Conservation (phyloP, 2,888 invertebrate genomes). For the Eumerus sabulonum region DNA sequence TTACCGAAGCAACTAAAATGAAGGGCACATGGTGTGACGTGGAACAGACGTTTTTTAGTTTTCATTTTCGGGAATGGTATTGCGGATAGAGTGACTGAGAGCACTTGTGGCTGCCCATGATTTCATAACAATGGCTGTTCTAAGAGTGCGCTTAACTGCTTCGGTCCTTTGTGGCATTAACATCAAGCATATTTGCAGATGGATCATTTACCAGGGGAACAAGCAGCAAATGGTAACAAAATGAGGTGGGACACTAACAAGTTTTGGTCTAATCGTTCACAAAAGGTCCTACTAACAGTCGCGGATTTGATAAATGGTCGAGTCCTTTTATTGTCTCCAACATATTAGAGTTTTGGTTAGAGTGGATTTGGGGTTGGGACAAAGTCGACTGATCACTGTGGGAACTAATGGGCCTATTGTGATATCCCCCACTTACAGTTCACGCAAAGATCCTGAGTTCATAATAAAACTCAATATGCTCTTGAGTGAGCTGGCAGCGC, state of each 20-base stretch:
- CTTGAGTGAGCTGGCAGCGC: no score
- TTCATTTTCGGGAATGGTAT: no score
- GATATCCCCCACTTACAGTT: no score
- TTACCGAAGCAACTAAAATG: slow-evolving; percentile 62
- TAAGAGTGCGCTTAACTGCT: neutral
- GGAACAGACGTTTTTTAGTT: slow-evolving; percentile 46
- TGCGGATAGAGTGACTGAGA: slow-evolving; percentile 32
- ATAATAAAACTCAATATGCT: no score
- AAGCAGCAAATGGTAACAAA: slow-evolving; percentile 40
- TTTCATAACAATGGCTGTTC: slow-evolving; percentile 42
- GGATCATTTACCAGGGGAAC: slow-evolving; percentile 46
- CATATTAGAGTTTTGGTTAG: no score
- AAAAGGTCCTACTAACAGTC: no score
- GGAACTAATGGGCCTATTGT: no score
- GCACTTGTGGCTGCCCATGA: slow-evolving; percentile 52
- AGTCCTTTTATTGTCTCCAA: no score
- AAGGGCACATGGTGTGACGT: slow-evolving; percentile 53
- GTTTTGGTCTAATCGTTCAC: slow-evolving; percentile 32
- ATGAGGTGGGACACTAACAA: slow-evolving; percentile 24
- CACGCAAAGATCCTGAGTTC: no score
- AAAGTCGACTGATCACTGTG: no score
- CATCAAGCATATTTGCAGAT: slow-evolving; percentile 54
- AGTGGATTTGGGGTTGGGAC: no score
- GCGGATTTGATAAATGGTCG: no score
- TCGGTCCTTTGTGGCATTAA: slow-evolving; percentile 36